Conservation (phyloP, 1,140 invertebrate genomes). For the Oncopodura yosiiana region DNA sequence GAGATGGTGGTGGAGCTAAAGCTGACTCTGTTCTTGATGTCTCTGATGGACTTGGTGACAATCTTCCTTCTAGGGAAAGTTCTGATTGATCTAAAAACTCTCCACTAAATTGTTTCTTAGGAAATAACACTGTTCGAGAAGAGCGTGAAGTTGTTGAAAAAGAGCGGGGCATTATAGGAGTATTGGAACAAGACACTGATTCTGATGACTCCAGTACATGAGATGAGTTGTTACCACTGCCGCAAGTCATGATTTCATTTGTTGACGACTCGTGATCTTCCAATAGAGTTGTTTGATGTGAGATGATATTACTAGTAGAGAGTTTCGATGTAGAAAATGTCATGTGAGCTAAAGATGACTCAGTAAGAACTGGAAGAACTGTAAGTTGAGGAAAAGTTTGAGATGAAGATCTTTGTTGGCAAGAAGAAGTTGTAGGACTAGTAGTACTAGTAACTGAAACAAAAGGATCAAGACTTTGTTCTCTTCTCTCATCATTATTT, state of each 20-base stretch:
- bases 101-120: not conserved
- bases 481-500: too few species aligned
- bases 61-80: not conserved
- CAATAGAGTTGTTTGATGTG: not conserved
- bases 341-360: too few species aligned
- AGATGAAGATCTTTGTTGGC: constrained; percentile 11
- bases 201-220: not conserved
- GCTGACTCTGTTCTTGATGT: constrained; percentile 29
- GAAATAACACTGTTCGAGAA: constrained; percentile 18
- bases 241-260: not conserved
- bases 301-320: too few species aligned
- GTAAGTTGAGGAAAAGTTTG: too few species aligned
- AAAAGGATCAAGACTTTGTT: too few species aligned
- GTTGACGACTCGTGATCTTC: not conserved
- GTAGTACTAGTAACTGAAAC: too few species aligned
- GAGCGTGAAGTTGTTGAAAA: constrained; percentile 4
- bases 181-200: constrained; percentile 21
- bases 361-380: constrained; percentile 14
- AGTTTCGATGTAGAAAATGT: too few species aligned
- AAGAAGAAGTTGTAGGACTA: too few species aligned
- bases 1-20: constrained; percentile 23
- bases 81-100: constrained; percentile 7
- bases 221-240: not conserved
- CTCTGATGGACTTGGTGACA: constrained; percentile 27
- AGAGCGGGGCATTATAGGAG: constrained; percentile 18